Evolutionary conservation across 92 coral and sea anemone genomes (phyloP), one percentile per base, ranked within the genome.

Genomic region (Pocillopora grandis): DNA sequence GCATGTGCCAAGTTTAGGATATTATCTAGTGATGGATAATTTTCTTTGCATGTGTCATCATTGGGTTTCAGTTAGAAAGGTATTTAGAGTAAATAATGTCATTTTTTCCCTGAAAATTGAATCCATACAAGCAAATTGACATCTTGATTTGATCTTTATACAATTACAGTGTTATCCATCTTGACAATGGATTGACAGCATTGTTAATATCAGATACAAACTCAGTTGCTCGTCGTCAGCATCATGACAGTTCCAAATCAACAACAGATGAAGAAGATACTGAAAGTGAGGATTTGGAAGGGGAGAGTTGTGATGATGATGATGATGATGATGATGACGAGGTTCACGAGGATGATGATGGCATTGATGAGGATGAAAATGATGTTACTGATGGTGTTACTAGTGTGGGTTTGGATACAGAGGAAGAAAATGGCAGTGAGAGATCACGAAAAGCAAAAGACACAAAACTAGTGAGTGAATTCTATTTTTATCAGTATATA

Each of bases 181-280:
- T 93, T 59, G 94, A 91, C 55, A 93, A 93, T 81, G 95, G 93
- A 21, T 82, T 93, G 77, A 91, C 95, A 21, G 95, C 97, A 20
- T 71, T 93, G 64, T 73, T 93, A 60, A 85, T 93, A 81, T 91
- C 97, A 66, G 97, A 93, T 75, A 91, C 95, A 16, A 80, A 93
- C 33, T 86, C 97, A 68, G 95, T 89, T 75, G 76, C 90, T 48
- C 66, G 83, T 3, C 87, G 55, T 57, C 77, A 66, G 37, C 87
- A 79, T 64, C 89, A 71, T 68, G 86, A 83, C 72, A 93, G 93
- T 75, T 91, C 81, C 18, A 77, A 86, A 76, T 88, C 83, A 31
- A 69, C 71, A 78, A 77, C 90, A 66, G 91, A 89, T 74, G 92
- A 86, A 35, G 92, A 88, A 64, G 91, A 87, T 72, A 79, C 80